These are phyloP conservation scores for Rhodeus uyekii DNA, from an alignment of 2,797 vertebrate species.

Conservation along the genomic window DNA sequence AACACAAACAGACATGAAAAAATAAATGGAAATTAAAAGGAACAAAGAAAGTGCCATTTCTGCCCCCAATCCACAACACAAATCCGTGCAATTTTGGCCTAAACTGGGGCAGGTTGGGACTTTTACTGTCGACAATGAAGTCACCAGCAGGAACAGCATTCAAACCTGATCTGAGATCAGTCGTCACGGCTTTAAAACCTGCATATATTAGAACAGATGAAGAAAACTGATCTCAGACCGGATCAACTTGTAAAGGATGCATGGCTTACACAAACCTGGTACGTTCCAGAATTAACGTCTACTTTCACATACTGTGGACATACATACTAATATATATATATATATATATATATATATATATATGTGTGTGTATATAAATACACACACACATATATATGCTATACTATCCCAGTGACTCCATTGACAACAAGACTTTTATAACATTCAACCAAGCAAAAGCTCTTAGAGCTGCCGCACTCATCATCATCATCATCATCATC, in stretches of 20 bases:
- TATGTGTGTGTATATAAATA: no score
- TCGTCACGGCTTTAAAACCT: not conserved
- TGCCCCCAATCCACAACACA: not conserved
- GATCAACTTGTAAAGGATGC: not conserved
- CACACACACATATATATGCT: no score
- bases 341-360: no score
- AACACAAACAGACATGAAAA: not conserved
- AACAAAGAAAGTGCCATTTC: not conserved
- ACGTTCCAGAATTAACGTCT: not conserved
- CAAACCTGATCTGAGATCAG: conserved; percentile 2
- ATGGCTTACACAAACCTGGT: not conserved
- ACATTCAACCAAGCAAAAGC: conserved; percentile 21
- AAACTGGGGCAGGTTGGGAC: not conserved
- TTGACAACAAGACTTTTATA: not conserved
- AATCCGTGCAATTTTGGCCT: not conserved
- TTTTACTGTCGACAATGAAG: not conserved
- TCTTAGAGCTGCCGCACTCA: not conserved
- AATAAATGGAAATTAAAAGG: conserved; percentile 15
- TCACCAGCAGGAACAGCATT: not conserved
- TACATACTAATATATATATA: no score
- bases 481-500: no score
- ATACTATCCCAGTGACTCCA: conserved; percentile 18
- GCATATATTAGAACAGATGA: not conserved
- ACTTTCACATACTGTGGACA: not conserved
- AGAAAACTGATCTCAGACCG: not conserved